Base-by-base conservation (phyloP, 1,140 invertebrate species). In the Theocolax elegans region DNA sequence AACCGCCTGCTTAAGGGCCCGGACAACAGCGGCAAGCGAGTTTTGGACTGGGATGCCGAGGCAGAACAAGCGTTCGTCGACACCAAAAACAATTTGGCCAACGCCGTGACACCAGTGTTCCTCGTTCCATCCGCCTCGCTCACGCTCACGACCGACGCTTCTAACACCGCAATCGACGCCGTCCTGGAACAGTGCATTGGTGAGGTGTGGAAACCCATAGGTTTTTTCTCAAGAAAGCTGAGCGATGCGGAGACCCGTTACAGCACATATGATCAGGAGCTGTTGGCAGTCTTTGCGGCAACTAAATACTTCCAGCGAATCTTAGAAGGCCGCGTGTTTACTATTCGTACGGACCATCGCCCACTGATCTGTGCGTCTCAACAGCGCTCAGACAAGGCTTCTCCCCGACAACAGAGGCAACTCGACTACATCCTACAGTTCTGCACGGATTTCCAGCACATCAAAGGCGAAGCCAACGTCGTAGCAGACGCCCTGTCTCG, bases 351-450 rank as follows among this genome's bases (percentile, higher is more conserved):
- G n/a, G n/a, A 17, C 44, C n/a, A 86, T 63, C 80, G 80, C 58
- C 84, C 84, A 0, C 67, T 86, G 3, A 77, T 63, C 9, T 80
- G 68, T 59, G 76, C 75, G 1, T 78, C 82, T 46, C 23, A 53
- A 10, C 74, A 80, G 66, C 75, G 75, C 35, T 44, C 48, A 2
- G 72, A 77, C 6, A 76, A 77, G 67, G 58, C 54, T 27, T 73
- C 75, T 1, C 79, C 76, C 7, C 29, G 74, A 13, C 80, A 81
- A 65, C 70, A 71, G 15, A 60, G 77, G 8, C 67, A 81, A 35
- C 63, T 35, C 73, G 63, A n/a, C n/a, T n/a, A n/a, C n/a, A n/a
- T n/a, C n/a, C n/a, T n/a, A n/a, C n/a, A n/a, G n/a, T n/a, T n/a
- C 51, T 35, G 42, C 23, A 53, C 67, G 19, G 71, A 80, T 35